A percentile compares a stretch with the other conserved stretches of the same genome.
Evolutionary conservation across 2,888 invertebrate genomes (phyloP).

Genomic region (Melieria picta): DNA sequence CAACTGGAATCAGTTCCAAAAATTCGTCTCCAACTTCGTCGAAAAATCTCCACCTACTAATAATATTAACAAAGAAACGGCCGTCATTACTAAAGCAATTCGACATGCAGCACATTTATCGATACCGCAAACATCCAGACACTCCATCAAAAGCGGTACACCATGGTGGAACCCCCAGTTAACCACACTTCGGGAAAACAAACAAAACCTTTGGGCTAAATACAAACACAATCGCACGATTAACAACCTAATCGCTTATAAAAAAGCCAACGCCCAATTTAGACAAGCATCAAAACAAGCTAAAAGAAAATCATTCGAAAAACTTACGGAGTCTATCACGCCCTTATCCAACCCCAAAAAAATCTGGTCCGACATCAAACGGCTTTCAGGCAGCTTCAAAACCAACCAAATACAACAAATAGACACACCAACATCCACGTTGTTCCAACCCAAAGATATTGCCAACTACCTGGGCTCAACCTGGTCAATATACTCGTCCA

Average conservation of each 20-base stretch:
- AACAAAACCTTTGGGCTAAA: neutral
- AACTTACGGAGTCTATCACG: constrained; percentile 5
- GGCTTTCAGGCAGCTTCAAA: neutral
- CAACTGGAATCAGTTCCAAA: constrained; percentile 10
- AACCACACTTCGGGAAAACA: constrained; percentile 1
- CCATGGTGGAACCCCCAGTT: constrained; percentile 10
- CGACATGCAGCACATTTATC: neutral
- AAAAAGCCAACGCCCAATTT: constrained; percentile 17
- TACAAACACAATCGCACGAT: constrained; percentile 1
- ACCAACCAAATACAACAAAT: too few relatives aligned
- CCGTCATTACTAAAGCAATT: neutral
- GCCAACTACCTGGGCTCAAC: neutral
- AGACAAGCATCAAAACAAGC: neutral
- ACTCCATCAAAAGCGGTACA: neutral
- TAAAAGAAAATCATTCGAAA: constrained; percentile 5
- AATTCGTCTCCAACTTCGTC: neutral
- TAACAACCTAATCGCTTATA: constrained; percentile 6
- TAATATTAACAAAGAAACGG: constrained; percentile 15
- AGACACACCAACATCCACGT: too few relatives aligned
- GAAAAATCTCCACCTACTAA: neutral
- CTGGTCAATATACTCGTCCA: neutral
- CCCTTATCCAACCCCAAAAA: neutral
- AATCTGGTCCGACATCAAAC: neutral
- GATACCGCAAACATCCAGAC: neutral
- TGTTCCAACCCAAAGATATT: neutral